These are phyloP conservation scores for Hanleya hanleyi DNA, from an alignment of 2,888 invertebrate species.

Conservation along the genomic window DNA sequence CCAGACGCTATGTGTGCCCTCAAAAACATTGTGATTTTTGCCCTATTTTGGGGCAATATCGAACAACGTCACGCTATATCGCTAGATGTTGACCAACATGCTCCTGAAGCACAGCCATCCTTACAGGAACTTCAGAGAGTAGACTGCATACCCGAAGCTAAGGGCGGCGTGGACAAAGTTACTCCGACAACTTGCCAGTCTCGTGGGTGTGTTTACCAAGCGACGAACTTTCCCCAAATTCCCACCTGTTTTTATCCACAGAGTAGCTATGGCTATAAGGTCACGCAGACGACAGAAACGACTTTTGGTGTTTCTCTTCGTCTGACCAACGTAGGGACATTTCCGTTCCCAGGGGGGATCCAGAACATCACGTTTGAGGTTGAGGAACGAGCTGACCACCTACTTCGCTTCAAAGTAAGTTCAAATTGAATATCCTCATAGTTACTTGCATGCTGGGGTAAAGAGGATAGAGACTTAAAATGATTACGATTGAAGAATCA, in stretches of 20 bases:
- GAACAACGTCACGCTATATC: too few species aligned
- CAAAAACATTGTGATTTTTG: too few species aligned
- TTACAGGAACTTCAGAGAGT: slow-evolving; percentile 23
- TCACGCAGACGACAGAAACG: neutral
- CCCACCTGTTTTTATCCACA: slow-evolving; percentile 44
- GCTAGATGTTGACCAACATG: too few species aligned
- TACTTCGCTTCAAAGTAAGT: neutral
- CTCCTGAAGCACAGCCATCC: too few species aligned
- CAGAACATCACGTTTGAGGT: neutral
- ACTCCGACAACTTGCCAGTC: slow-evolving; percentile 40
- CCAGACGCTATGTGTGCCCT: too few species aligned
- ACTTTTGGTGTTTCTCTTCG: neutral
- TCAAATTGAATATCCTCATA: neutral
- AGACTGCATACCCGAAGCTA: slow-evolving; percentile 54
- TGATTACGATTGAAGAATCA: too few species aligned
- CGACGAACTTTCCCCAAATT: slow-evolving; percentile 30
- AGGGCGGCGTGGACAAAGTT: slow-evolving; percentile 44
- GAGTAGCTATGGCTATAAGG: slow-evolving; percentile 40
- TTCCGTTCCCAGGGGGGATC: neutral
- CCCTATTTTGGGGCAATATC: too few species aligned
- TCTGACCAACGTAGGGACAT: neutral
- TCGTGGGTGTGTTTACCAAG: slow-evolving; percentile 46
- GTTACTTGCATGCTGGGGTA: neutral
- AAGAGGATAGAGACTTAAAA: too few species aligned
- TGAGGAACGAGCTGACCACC: neutral